Conservation (phyloP, 2,113 vertebrate species). For the Chloropsis hardwickii region DNA sequence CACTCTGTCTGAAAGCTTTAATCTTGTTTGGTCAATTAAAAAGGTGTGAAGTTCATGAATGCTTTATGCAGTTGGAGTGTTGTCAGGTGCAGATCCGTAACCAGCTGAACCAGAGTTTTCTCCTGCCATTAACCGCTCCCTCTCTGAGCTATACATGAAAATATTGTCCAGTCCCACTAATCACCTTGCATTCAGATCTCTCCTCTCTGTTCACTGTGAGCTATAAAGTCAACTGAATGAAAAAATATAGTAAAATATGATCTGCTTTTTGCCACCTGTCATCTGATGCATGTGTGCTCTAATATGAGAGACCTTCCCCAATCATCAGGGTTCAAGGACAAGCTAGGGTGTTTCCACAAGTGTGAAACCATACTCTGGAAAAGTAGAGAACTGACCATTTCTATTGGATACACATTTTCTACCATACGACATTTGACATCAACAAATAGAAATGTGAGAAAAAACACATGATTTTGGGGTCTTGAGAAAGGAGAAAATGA, state of each 20-base stretch:
- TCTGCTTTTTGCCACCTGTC: neutral
- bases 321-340: neutral
- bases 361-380: neutral
- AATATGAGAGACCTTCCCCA: neutral
- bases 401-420: neutral
- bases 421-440: neutral
- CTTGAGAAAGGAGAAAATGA: neutral
- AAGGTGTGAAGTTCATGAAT: constrained; percentile 52
- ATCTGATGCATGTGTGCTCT: neutral
- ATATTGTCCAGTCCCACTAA: neutral
- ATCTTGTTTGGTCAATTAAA: constrained; percentile 21
- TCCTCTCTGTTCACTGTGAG: neutral
- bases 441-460: neutral
- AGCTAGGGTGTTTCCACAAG: neutral
- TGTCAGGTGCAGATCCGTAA: neutral
- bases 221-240: neutral
- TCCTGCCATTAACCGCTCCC: neutral
- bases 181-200: neutral
- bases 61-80: neutral
- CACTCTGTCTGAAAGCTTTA: constrained; percentile 11
- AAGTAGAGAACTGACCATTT: neutral
- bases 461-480: neutral
- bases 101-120: neutral
- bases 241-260: neutral
- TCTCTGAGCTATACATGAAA: neutral